Percentiles rank a stretch among this genome's conserved stretches.
Conservation (phyloP, 2,113 vertebrate species). For the Malurus alboscapulatus region DNA sequence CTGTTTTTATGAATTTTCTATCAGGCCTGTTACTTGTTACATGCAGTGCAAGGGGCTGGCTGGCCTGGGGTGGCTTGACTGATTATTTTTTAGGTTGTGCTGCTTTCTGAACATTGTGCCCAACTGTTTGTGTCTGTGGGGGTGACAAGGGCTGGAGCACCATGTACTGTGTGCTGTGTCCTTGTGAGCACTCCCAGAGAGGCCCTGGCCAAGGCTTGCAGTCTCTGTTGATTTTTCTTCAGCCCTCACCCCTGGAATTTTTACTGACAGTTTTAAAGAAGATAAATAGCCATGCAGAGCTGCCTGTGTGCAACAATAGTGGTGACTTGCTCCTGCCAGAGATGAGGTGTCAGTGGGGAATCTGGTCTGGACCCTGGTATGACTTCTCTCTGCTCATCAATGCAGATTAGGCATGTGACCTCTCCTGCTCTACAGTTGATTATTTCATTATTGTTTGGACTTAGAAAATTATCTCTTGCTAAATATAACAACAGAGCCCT, state of each 20-base stretch:
- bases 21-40: neutral
- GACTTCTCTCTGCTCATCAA: neutral
- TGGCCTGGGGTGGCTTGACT: neutral
- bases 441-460: neutral
- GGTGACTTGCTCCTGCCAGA: neutral
- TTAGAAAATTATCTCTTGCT: neutral
- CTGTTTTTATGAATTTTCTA: neutral
- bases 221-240: neutral
- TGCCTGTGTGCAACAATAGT: neutral
- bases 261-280: neutral
- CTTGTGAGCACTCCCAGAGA: neutral
- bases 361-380: neutral
- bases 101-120: neutral
- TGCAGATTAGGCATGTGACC: neutral
- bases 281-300: neutral
- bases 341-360: neutral
- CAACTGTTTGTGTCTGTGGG: accelerated
- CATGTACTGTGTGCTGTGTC: neutral
- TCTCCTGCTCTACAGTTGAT: neutral
- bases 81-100: neutral
- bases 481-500: neutral
- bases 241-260: neutral
- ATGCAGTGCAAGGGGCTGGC: accelerated
- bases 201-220: neutral
- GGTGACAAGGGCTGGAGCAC: neutral